Evolutionary conservation across 2,888 invertebrate species (phyloP), one percentile per base, ranked within the genome.

Genomic region (Chromoteleia sp.): DNA sequence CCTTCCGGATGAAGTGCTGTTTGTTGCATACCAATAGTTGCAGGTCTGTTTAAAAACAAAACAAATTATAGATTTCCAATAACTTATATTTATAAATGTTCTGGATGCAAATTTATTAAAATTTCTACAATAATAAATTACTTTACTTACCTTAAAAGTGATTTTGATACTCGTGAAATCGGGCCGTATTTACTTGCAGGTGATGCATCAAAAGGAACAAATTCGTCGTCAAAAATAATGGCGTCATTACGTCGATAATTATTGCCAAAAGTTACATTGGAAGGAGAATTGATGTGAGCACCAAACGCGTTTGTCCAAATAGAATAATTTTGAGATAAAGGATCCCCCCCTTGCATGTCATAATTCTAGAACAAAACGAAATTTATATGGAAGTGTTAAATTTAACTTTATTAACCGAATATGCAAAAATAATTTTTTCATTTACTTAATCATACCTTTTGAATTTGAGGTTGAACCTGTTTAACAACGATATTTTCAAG

Each of bases 161-260:
- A 86, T 84, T 91, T 91, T 15, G 90, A 87, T 25, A 91, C 56
- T 83, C 90, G 87, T 0, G 95, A 95, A 84, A 95, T 95, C 0
- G 95, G 95, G 1, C 95, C 95, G 88, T 94, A 95, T 90, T 95
- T 95, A 83, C 94, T 95, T 14, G 94, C 94, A 19, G 94, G 92
- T 0, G 95, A 94, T 30, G 94, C 92, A 86, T 95, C 95, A 89
- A 95, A 95, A 5, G 95, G 95, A 67, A 95, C 94, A 86, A 95
- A 94, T 86, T 94, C 94, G 85, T 95, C 95, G 82, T 94, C 94
- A 36, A 93, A 93, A 54, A 94, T 87, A 81, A 94, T 92, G 0
- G 93, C 92, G 87, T 94, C 94, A 15, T 93, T 92, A 65, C 93
- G 91, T 6, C 93, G 92, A 84, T 92, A 93, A 79, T 88, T 89